phyloP scores from a whole-genome alignment of 2,888 invertebrate species.

The Tiliacea citrago region DNA sequence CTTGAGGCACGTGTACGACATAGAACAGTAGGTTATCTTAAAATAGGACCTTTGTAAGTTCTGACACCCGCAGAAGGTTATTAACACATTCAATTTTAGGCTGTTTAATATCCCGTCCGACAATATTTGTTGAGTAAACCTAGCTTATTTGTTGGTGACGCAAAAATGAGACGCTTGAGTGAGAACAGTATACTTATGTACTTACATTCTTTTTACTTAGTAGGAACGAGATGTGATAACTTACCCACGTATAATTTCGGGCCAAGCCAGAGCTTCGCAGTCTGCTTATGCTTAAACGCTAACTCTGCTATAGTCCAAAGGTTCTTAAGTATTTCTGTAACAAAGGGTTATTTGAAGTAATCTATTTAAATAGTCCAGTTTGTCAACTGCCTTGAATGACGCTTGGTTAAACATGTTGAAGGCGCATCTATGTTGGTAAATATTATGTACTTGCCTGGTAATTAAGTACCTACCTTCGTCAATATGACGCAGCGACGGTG shows the following conservation, averaged over 20 bases:
- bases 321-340: conserved; percentile 81
- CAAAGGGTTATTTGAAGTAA: conserved; percentile 45
- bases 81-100: neutral
- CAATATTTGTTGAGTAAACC: conserved; percentile 35
- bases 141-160: conserved; percentile 40
- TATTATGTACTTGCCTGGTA: conserved; percentile 38
- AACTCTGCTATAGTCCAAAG: conserved; percentile 76
- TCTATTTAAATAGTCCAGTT: conserved; percentile 20
- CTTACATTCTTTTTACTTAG: conserved; percentile 19
- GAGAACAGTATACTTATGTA: conserved; percentile 13
- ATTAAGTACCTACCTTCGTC: conserved; percentile 47
- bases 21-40: neutral
- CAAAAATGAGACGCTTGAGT: conserved; percentile 20
- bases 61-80: conserved; percentile 14
- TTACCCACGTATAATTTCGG: conserved; percentile 84
- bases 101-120: conserved; percentile 12
- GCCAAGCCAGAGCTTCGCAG: conserved; percentile 84
- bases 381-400: conserved; percentile 24
- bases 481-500: conserved; percentile 28
- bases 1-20: neutral
- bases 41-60: no score
- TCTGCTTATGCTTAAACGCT: conserved; percentile 74
- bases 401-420: conserved; percentile 31
- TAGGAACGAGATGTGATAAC: conserved; percentile 12
- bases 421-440: conserved; percentile 26